Conservation (phyloP, 2,113 vertebrate genomes). For the Lipotes vexillifer region DNA sequence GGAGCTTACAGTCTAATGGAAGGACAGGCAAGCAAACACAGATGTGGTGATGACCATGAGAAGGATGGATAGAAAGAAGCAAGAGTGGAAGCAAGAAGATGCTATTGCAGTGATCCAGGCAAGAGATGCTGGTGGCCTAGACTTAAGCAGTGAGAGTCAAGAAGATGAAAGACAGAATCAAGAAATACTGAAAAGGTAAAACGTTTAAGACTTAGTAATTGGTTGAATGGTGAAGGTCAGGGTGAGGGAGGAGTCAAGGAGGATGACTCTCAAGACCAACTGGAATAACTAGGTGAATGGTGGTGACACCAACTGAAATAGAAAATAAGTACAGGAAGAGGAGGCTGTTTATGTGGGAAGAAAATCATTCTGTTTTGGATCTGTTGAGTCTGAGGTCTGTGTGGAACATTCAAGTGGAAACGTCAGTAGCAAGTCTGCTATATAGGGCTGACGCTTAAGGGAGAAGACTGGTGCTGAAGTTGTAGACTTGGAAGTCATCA, state of each 20-base stretch:
- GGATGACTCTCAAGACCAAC: background rate
- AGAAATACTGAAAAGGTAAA: conserved; percentile 26
- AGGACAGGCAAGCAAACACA: background rate
- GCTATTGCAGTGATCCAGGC: background rate
- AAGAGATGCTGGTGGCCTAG: background rate
- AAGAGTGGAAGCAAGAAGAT: background rate
- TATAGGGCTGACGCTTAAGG: background rate
- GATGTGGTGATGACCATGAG: background rate
- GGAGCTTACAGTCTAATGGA: background rate
- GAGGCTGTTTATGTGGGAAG: background rate
- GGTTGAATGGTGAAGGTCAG: conserved; percentile 1
- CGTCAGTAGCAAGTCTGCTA: background rate
- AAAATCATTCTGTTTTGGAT: conserved; percentile 19
- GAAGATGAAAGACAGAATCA: background rate
- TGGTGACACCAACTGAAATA: background rate
- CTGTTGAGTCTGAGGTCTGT: background rate
- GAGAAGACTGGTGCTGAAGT: background rate
- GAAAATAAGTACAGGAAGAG: background rate
- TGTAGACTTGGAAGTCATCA: background rate
- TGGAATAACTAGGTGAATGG: background rate
- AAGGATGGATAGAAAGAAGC: background rate
- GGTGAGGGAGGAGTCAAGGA: background rate
- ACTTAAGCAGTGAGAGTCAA: background rate
- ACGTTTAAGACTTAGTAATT: background rate
- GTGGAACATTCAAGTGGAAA: background rate